These are phyloP conservation scores for Limnephilus lunatus DNA, from an alignment of 2,888 invertebrate genomes.

Conservation along the genomic window DNA sequence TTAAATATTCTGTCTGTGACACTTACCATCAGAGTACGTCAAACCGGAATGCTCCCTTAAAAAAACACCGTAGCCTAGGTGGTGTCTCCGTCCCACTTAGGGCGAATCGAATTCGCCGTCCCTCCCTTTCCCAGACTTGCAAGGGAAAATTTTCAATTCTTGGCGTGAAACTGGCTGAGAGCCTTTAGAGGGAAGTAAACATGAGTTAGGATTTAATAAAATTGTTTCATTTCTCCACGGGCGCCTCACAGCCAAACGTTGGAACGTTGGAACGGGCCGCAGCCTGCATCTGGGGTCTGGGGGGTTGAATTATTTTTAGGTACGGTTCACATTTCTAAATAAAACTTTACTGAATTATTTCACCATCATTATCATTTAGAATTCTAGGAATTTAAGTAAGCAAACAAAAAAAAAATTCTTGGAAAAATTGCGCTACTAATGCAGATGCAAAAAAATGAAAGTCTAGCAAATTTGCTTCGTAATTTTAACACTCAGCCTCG, in stretches of 20 bases:
- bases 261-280: neutral
- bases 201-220: conserved; percentile 63
- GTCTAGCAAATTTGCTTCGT: neutral
- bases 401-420: neutral
- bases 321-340: neutral
- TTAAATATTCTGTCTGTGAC: conserved; percentile 63
- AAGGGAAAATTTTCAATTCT: conserved; percentile 53
- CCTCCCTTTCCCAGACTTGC: neutral
- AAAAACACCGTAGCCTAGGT: conserved; percentile 34
- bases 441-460: neutral
- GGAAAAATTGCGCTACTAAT: neutral
- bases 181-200: conserved; percentile 59
- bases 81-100: conserved; percentile 4
- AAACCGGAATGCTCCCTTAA: conserved; percentile 54
- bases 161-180: conserved; percentile 60
- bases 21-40: conserved; percentile 61
- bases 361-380: neutral
- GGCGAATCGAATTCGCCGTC: neutral
- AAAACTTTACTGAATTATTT: neutral
- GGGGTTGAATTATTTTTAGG: neutral
- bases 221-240: conserved; percentile 56
- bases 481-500: neutral
- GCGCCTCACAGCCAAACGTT: neutral
- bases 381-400: neutral
- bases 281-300: neutral